phyloP scores from a whole-genome alignment of 1,140 invertebrate genomes.

The Scaptomyza montana region DNA sequence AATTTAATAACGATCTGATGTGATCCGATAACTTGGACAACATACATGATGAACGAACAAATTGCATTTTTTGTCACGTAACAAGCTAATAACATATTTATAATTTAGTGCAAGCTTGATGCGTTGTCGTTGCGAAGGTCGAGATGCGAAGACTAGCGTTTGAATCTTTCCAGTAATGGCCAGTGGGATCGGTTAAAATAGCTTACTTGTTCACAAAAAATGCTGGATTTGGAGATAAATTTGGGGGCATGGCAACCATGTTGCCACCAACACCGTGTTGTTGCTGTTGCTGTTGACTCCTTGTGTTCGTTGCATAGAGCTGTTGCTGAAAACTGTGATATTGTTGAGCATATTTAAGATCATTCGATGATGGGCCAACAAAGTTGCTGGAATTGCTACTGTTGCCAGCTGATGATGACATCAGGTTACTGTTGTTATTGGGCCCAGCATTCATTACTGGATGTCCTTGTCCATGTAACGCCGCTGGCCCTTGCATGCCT shows the following conservation, averaged over 20 bases:
- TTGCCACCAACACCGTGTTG: slow-evolving; percentile 39
- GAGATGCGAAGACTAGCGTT: not conserved
- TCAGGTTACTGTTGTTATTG: slow-evolving; percentile 84
- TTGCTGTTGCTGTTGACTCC: slow-evolving; percentile 85
- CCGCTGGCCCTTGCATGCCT: slow-evolving; percentile 84
- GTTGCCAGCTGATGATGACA: slow-evolving; percentile 79
- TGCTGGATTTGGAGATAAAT: slow-evolving; percentile 67
- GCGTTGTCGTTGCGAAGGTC: slow-evolving; percentile 1
- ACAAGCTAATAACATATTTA: slow-evolving; percentile 23
- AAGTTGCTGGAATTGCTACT: slow-evolving; percentile 84
- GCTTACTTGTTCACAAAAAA: slow-evolving; percentile 76
- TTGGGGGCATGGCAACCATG: slow-evolving; percentile 77
- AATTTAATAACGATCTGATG: no score
- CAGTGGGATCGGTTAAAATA: no score
- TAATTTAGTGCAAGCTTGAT: slow-evolving; percentile 14
- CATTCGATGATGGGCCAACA: slow-evolving; percentile 92
- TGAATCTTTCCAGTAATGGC: no score
- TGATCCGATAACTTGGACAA: no score
- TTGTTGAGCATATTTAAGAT: slow-evolving; percentile 96
- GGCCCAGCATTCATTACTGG: slow-evolving; percentile 38
- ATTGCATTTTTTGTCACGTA: no score
- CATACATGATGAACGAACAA: no score
- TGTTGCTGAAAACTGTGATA: slow-evolving; percentile 98
- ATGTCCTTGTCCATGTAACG: slow-evolving; percentile 33
- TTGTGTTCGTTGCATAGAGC: slow-evolving; percentile 94